Conservation (phyloP, 2,113 vertebrate species). For the Barnardius zonarius region DNA sequence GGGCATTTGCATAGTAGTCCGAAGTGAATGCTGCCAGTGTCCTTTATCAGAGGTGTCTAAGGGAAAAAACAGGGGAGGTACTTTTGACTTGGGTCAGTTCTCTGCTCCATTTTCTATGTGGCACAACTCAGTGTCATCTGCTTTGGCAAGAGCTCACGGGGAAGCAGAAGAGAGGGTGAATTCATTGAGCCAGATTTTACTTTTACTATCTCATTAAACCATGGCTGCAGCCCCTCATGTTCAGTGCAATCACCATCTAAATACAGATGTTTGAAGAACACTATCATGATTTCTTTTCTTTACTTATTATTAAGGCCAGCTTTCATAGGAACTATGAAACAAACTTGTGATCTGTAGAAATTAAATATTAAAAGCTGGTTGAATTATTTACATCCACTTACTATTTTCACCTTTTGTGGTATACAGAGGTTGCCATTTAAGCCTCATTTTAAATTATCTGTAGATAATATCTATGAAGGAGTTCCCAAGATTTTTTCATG, state of each 20-base stretch:
- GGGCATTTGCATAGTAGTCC: not conserved
- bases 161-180: not conserved
- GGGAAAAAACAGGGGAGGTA: not conserved
- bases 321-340: not conserved
- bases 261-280: not conserved
- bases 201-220: not conserved
- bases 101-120: not conserved
- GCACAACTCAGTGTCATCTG: not conserved
- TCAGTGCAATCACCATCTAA: not conserved
- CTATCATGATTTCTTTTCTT: not conserved
- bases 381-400: not conserved
- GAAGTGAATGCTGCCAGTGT: not conserved
- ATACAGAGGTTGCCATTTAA: constrained; percentile 15
- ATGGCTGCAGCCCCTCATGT: not conserved
- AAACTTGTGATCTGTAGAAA: not conserved
- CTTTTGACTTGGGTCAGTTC: not conserved
- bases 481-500: not conserved
- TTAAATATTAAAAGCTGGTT: not conserved
- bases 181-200: not conserved
- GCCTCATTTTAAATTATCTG: not conserved
- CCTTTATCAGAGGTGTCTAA: not conserved
- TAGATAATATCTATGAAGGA: not conserved
- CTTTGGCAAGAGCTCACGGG: not conserved
- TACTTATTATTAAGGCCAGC: not conserved
- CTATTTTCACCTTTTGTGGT: not conserved